A percentile compares a stretch with the other conserved stretches of the same genome.
Conservation (phyloP, 2,797 vertebrate genomes). For the Myoxocephalus aenaeus region DNA sequence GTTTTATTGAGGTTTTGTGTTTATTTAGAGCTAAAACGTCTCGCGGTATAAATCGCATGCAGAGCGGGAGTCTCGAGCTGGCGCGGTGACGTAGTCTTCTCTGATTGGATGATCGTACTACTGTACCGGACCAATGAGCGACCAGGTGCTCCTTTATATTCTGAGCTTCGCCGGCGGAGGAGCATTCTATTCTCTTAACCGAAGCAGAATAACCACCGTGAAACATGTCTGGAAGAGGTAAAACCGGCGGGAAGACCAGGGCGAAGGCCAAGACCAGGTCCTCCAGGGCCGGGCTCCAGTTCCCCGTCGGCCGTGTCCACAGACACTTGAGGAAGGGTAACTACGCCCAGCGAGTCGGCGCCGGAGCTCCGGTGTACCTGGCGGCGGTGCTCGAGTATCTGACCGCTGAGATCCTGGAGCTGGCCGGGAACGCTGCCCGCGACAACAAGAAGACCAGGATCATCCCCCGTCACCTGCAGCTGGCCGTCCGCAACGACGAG, state of each 20-base stretch:
- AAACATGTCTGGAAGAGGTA: constrained; percentile 21
- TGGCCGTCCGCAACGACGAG: constrained; percentile 69
- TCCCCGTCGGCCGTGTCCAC: background rate
- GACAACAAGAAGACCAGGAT: constrained; percentile 64
- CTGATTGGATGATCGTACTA: background rate
- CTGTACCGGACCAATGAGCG: background rate
- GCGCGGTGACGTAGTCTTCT: background rate
- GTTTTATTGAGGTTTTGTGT: too few species aligned
- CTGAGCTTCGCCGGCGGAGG: too few species aligned
- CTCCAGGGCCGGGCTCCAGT: background rate
- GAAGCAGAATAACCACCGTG: background rate
- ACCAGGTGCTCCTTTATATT: background rate
- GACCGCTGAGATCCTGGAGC: constrained; percentile 51
- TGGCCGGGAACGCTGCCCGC: constrained; percentile 48
- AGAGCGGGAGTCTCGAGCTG: background rate
- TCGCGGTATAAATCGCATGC: too few species aligned
- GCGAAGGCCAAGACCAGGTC: background rate
- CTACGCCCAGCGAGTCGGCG: constrained; percentile 17
- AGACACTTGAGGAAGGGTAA: background rate
- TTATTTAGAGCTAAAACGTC: too few species aligned
- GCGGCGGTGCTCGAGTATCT: constrained; percentile 35
- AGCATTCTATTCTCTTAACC: background rate
- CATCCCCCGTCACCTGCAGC: constrained; percentile 66
- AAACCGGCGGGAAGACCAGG: background rate
- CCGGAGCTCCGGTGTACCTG: constrained; percentile 34